These are phyloP conservation scores for Hirudinaria manillensis DNA, from an alignment of 2,888 invertebrate species.

Conservation along the genomic window DNA sequence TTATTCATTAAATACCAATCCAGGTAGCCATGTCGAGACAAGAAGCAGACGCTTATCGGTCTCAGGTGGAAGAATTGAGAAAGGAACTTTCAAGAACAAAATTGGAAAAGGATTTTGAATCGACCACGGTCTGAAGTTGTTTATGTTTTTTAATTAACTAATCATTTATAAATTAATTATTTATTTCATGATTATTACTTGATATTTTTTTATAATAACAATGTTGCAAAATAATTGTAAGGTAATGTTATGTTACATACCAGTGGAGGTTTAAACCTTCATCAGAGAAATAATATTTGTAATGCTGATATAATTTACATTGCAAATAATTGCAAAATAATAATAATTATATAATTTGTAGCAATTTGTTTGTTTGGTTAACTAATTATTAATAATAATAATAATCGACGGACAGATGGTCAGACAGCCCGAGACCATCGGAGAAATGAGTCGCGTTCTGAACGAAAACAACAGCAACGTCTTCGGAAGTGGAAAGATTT, in stretches of 20 bases:
- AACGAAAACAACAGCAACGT: not conserved
- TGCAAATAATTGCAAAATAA: no score
- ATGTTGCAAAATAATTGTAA: no score
- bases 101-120: slow-evolving; percentile 4
- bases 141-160: no score
- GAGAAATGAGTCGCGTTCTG: not conserved
- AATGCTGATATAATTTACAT: no score
- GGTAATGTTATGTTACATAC: no score
- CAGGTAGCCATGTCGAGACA: not conserved
- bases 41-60: not conserved
- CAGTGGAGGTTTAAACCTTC: no score
- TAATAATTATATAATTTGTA: no score
- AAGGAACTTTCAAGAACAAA: not conserved
- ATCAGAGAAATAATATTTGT: no score
- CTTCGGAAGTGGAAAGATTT: not conserved
- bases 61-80: not conserved
- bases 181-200: no score
- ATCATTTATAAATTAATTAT: no score
- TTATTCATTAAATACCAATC: not conserved
- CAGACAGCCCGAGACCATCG: not conserved
- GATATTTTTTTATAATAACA: no score
- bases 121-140: not conserved
- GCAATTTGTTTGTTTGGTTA: no score
- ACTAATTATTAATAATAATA: not conserved
- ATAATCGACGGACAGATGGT: not conserved